Conservation (phyloP, 1,140 invertebrate genomes). For the Heliothis virescens region DNA sequence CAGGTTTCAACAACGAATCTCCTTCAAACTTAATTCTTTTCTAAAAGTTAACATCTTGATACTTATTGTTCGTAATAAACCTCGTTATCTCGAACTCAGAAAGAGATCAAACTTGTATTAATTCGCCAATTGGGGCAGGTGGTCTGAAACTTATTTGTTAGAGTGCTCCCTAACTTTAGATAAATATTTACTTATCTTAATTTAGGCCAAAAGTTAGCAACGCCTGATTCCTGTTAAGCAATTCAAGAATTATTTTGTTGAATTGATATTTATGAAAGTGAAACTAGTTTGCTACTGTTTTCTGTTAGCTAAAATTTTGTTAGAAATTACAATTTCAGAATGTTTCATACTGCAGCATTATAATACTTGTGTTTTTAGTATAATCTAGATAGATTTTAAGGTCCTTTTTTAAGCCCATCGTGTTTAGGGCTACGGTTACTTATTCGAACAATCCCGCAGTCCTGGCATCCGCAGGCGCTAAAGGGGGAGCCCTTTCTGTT, state of each 20-base stretch:
- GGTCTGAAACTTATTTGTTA: slow-evolving; percentile 27
- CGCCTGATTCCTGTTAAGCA: not conserved
- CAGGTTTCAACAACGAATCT: too few species aligned
- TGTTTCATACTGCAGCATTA: too few species aligned
- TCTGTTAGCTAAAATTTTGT: too few species aligned
- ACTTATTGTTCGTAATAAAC: slow-evolving; percentile 31
- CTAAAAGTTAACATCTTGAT: not conserved
- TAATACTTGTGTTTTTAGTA: too few species aligned
- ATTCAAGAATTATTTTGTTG: not conserved
- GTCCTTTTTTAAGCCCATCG: too few species aligned
- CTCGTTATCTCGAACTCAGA: slow-evolving; percentile 33
- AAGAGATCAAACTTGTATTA: slow-evolving; percentile 39
- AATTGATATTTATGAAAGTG: not conserved
- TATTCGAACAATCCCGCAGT: too few species aligned
- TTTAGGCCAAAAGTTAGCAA: slow-evolving; percentile 1
- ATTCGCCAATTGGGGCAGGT: slow-evolving; percentile 39
- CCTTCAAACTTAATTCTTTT: slow-evolving; percentile 9
- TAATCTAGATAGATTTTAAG: too few species aligned
- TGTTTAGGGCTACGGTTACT: too few species aligned
- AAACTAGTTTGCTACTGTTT: too few species aligned
- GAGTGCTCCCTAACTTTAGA: slow-evolving; percentile 12
- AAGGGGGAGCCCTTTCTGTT: too few species aligned
- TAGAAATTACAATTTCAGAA: too few species aligned
- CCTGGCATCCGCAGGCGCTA: too few species aligned
- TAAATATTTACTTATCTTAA: slow-evolving; percentile 37